Conservation (phyloP, 1,140 invertebrate species). For the Drosophila trapezifrons region DNA sequence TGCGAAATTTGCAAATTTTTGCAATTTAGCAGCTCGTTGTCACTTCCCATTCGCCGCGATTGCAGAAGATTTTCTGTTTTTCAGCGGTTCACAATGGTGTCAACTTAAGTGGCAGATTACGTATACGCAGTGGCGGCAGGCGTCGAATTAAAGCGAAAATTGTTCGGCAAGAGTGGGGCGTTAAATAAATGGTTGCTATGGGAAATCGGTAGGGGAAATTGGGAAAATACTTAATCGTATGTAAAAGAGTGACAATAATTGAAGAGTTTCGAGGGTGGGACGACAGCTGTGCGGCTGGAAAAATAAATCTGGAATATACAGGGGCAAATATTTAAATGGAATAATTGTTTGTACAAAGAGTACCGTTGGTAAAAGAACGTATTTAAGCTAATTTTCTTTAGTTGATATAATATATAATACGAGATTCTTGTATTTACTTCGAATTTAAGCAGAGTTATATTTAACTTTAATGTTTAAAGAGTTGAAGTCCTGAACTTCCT, state of each 20-base stretch:
- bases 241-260: slow-evolving; percentile 33
- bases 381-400: too few species aligned
- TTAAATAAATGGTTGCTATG: slow-evolving; percentile 46
- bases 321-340: neutral
- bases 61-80: slow-evolving; percentile 9
- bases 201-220: slow-evolving; percentile 26
- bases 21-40: slow-evolving; percentile 56
- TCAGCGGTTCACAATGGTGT: slow-evolving; percentile 41
- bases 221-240: slow-evolving; percentile 40
- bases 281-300: neutral
- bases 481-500: neutral
- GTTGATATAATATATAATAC: too few species aligned
- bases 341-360: neutral
- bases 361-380: too few species aligned
- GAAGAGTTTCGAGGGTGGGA: neutral
- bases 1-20: slow-evolving; percentile 64
- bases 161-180: slow-evolving; percentile 26
- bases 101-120: slow-evolving; percentile 53
- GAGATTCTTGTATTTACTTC: too few species aligned
- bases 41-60: neutral
- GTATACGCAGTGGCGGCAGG: slow-evolving; percentile 32
- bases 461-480: neutral
- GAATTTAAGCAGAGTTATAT: neutral
- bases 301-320: neutral
- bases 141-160: slow-evolving; percentile 34